These are phyloP conservation scores for Caenorhabditis plicata DNA, from an alignment of 2,888 invertebrate genomes.

Conservation along the genomic window DNA sequence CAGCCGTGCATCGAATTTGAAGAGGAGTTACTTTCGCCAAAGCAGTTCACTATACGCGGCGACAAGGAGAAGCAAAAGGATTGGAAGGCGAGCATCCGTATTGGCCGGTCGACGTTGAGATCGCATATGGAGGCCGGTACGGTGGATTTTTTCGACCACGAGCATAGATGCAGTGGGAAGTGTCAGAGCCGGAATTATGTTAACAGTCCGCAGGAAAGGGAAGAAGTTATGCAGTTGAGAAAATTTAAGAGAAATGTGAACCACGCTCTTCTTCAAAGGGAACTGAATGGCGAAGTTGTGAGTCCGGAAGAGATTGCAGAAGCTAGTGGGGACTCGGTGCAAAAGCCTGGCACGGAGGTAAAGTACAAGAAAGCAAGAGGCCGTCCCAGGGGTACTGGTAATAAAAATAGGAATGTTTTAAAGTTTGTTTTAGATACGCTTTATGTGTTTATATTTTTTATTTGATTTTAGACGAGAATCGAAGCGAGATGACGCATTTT, in stretches of 20 bases:
- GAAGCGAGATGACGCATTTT: conserved; percentile 5
- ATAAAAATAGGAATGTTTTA: conserved; percentile 4
- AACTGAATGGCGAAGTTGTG: conserved; percentile 7
- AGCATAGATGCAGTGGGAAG: conserved; percentile 66
- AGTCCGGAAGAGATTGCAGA: background rate
- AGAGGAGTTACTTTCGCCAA: conserved; percentile 66
- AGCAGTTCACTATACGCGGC: conserved; percentile 66
- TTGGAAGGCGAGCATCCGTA: conserved; percentile 68
- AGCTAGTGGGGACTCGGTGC: no score
- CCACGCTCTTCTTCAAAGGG: background rate
- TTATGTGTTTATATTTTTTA: no score
- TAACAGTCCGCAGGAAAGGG: conserved; percentile 11
- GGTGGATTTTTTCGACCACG: conserved; percentile 66
- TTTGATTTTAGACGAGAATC: no score
- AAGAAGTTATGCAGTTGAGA: conserved; percentile 8
- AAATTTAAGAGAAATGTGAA: conserved; percentile 10
- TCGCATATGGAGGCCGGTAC: conserved; percentile 66
- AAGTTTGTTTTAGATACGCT: background rate
- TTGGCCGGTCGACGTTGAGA: conserved; percentile 59
- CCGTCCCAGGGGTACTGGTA: conserved; percentile 19
- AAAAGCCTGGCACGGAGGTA: no score
- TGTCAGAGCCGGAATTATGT: conserved; percentile 65
- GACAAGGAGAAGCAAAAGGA: conserved; percentile 68
- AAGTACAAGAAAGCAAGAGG: conserved; percentile 21
- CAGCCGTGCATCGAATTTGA: conserved; percentile 66